Base-by-base conservation (phyloP, 2,888 invertebrate species). In the Lapara coniferarum region DNA sequence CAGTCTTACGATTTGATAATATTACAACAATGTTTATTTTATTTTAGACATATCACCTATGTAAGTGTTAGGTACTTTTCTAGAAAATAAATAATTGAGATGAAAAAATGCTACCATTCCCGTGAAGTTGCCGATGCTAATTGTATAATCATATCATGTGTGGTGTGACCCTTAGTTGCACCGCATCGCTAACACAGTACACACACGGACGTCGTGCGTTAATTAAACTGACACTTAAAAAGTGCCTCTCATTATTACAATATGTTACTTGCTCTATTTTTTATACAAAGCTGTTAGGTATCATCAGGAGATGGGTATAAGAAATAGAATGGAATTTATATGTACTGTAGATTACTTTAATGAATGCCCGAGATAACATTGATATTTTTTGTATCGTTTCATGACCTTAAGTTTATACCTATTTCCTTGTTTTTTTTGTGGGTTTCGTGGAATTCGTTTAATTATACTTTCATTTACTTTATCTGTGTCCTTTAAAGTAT, bases 221-320 rank as follows among this genome's bases (percentile, higher is more conserved):
- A 46, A 63, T 63, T 63, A 63, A 63, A 63, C 12, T 63, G 63
- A 63, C 63, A 63, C 63, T 63, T 63, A 49, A 63, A 49, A 63
- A 59, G 44, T 63, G 63, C 63, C 6, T 63, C 46, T 49, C 49
- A 46, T 63, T 63, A 63, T 19, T 19, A 16, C 19, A 13, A 8
- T 37, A 19, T 49, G 13, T 63, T 63, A 19, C 49, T 63, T 63
- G 63, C 46, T 46, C 46, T 19, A 13, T 63, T 49, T 63, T 46
- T 49, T 49, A 44, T 12, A 44, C 10, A n/a, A 3, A 16, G 46
- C 5, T 16, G 59, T 10, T 44, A 46, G n/a, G 44, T 46, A 46
- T 59, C 59, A 46, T 59, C 59, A 10, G 25, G 44, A 46, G 44
- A 59, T 46, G n/a, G 8, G n/a, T 46, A 16, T 59, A 59, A 63